phyloP scores from a whole-genome alignment of 2,888 invertebrate genomes.

The Thymelicus acteon region DNA sequence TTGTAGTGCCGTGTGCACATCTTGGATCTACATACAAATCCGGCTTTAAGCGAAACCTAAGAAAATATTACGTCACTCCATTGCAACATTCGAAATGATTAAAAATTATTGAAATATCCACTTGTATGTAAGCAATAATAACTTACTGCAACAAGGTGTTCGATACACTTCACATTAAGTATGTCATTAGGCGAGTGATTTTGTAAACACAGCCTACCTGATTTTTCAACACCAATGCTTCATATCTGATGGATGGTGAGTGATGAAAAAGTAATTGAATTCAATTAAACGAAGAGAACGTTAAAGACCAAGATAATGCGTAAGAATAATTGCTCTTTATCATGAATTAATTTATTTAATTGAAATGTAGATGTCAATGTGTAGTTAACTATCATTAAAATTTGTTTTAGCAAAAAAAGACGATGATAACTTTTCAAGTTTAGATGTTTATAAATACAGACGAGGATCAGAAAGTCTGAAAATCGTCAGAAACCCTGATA shows the following conservation, averaged over 20 bases:
- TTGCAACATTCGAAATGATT: conserved; percentile 43
- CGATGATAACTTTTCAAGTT: conserved; percentile 44
- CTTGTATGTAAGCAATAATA: neutral
- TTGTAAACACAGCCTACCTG: neutral
- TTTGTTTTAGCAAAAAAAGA: conserved; percentile 43
- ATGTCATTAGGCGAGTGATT: neutral
- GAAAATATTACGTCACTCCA: conserved; percentile 75
- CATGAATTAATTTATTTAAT: no score
- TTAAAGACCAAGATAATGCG: neutral
- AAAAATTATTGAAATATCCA: neutral
- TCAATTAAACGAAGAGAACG: neutral
- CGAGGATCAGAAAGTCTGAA: conserved; percentile 54
- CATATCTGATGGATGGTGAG: neutral
- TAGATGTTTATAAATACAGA: conserved; percentile 68
- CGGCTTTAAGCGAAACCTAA: conserved; percentile 72
- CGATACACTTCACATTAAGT: neutral
- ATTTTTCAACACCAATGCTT: neutral
- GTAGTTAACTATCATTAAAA: neutral
- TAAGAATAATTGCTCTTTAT: neutral
- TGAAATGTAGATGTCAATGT: neutral
- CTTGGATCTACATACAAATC: conserved; percentile 69
- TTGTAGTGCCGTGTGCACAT: conserved; percentile 80
- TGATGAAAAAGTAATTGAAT: neutral
- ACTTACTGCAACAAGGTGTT: neutral
- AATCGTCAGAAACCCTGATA: conserved; percentile 48